Evolutionary conservation across 2,888 invertebrate species (phyloP).

Genomic region (Leucania comma): DNA sequence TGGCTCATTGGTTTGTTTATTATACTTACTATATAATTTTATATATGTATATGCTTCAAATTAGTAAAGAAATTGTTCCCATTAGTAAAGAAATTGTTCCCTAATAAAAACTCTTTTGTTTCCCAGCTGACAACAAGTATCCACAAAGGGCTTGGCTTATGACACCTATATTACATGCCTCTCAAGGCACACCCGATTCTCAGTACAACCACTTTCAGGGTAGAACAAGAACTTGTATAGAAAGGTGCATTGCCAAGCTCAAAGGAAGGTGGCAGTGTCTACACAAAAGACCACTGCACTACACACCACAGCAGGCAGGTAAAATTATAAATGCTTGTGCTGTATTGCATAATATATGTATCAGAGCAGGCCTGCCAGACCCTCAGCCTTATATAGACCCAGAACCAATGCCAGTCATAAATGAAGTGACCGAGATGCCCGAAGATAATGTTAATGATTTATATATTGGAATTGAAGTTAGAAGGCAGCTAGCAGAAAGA

Average conservation of each 20-base stretch:
- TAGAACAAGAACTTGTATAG: conserved; percentile 75
- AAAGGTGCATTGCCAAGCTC: conserved; percentile 74
- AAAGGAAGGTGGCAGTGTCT: conserved; percentile 80
- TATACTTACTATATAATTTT: background rate
- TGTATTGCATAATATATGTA: conserved; percentile 77
- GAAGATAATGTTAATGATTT: conserved; percentile 79
- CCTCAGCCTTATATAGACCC: conserved; percentile 70
- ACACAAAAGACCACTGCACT: conserved; percentile 76
- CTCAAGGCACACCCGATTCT: conserved; percentile 78
- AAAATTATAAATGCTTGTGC: conserved; percentile 82
- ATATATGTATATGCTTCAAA: no score
- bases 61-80: background rate
- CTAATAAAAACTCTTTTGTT: background rate
- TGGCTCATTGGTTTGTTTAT: conserved; percentile 75
- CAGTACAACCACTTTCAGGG: conserved; percentile 79
- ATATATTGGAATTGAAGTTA: conserved; percentile 78
- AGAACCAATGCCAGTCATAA: conserved; percentile 68
- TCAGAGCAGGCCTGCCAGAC: conserved; percentile 72
- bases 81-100: background rate
- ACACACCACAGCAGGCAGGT: conserved; percentile 77
- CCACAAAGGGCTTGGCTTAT: conserved; percentile 80
- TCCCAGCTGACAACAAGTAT: conserved; percentile 76
- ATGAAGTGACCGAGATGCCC: conserved; percentile 75
- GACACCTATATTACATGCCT: conserved; percentile 77
- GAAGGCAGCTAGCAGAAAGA: conserved; percentile 77